Percentiles rank a stretch among this genome's conserved stretches.
Conservation (phyloP, 1,140 invertebrate genomes). For the Zophobas atratus region DNA sequence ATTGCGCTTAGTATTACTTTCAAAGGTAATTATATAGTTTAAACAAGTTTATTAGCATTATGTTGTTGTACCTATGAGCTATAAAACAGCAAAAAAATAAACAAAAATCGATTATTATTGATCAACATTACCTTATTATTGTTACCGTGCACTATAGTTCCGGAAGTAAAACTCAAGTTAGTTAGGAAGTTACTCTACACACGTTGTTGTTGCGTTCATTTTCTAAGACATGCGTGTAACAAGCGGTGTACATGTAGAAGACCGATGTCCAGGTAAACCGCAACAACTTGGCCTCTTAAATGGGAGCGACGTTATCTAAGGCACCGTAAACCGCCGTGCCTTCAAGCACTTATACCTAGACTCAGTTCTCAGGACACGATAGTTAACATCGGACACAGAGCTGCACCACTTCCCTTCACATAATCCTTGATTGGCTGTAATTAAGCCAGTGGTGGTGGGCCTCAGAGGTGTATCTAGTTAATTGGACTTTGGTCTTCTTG, state of each 20-base stretch:
- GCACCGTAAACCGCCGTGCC: neutral
- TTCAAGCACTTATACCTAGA: neutral
- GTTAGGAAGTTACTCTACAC: too few species aligned
- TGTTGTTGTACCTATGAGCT: too few species aligned
- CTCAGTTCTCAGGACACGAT: slow-evolving; percentile 12
- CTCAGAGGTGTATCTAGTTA: slow-evolving; percentile 49
- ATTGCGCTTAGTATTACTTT: too few species aligned
- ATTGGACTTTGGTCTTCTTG: slow-evolving; percentile 47
- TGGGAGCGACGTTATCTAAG: neutral
- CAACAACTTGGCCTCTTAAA: neutral
- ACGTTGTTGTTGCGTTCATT: too few species aligned
- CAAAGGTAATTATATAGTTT: too few species aligned
- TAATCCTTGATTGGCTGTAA: slow-evolving; percentile 49
- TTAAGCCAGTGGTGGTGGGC: slow-evolving; percentile 43
- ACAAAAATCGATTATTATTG: too few species aligned
- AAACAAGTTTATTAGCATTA: too few species aligned
- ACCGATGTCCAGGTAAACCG: slow-evolving; percentile 18
- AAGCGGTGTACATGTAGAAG: neutral
- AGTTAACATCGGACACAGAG: slow-evolving; percentile 34
- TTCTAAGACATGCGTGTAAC: too few species aligned
- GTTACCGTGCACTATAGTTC: too few species aligned
- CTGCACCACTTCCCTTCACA: slow-evolving; percentile 34
- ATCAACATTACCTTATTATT: too few species aligned
- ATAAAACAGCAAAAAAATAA: too few species aligned
- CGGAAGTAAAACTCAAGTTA: too few species aligned